phyloP scores from a whole-genome alignment of 2,888 invertebrate species.

The Slavum lentiscoides region DNA sequence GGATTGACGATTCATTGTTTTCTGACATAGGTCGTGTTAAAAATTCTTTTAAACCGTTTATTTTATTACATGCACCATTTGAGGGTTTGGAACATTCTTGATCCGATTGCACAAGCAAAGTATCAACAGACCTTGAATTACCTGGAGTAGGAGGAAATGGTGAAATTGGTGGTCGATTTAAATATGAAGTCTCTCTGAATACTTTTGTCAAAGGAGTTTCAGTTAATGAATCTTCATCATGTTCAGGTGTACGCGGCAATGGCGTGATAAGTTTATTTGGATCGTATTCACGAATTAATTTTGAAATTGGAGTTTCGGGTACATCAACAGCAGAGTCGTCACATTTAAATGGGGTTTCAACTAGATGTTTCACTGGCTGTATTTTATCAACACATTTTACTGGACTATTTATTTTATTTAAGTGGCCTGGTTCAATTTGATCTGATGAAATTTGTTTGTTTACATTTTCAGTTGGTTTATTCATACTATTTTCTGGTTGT shows the following conservation, averaged over 20 bases:
- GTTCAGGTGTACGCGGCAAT: constrained; percentile 24
- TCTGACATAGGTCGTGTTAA: neutral
- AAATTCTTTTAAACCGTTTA: constrained; percentile 7
- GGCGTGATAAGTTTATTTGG: constrained; percentile 36
- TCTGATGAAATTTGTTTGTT: neutral
- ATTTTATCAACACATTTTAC: neutral
- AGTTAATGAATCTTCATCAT: constrained; percentile 33
- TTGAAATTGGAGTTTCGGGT: constrained; percentile 46
- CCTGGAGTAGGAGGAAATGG: constrained; percentile 49
- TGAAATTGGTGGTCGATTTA: constrained; percentile 44
- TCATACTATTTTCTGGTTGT: constrained; percentile 9
- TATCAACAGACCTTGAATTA: constrained; percentile 44
- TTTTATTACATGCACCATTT: neutral
- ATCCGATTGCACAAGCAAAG: constrained; percentile 6
- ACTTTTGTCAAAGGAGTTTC: constrained; percentile 43
- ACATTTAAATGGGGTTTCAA: constrained; percentile 44
- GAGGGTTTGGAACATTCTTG: neutral
- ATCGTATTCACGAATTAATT: constrained; percentile 39
- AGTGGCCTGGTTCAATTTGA: constrained; percentile 2
- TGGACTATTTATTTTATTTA: constrained; percentile 2
- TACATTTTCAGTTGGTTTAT: constrained; percentile 6
- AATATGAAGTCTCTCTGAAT: constrained; percentile 42
- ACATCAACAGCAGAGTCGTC: constrained; percentile 45
- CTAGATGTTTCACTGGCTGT: constrained; percentile 6
- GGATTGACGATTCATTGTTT: neutral